Evolutionary conservation across 2,888 invertebrate genomes (phyloP).

Genomic region (Cacoxenus indagator): DNA sequence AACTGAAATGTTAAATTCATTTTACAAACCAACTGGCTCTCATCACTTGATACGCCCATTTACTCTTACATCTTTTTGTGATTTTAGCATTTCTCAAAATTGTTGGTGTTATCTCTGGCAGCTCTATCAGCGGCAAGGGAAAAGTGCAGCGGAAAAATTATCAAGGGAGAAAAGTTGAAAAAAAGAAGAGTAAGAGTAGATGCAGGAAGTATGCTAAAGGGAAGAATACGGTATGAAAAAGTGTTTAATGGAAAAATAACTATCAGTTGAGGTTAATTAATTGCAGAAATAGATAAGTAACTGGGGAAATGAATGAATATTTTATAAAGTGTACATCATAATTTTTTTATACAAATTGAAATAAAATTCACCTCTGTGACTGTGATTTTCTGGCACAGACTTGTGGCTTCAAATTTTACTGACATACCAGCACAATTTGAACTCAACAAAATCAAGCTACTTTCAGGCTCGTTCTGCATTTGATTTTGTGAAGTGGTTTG

Average conservation of each 20-base stretch:
- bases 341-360: not conserved
- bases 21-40: too few species aligned
- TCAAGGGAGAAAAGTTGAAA: not conserved
- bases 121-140: not conserved
- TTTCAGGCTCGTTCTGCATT: too few species aligned
- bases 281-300: not conserved
- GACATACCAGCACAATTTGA: too few species aligned
- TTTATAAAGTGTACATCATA: not conserved
- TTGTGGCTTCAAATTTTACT: too few species aligned
- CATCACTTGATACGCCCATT: too few species aligned
- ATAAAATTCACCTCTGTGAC: too few species aligned
- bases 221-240: not conserved
- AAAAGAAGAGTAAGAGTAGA: not conserved
- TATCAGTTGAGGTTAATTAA: conserved; percentile 1
- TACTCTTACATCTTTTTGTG: not conserved
- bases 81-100: not conserved
- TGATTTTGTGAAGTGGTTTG: not conserved
- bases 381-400: too few species aligned
- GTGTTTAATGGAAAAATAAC: not conserved
- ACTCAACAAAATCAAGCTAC: too few species aligned
- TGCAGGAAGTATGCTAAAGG: not conserved
- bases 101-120: too few species aligned
- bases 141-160: not conserved
- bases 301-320: not conserved
- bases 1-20: too few species aligned